Percentiles rank a stretch among this genome's conserved stretches.
Evolutionary conservation across 2,113 vertebrate genomes (phyloP).

Genomic region (Campylomormyrus numenius): DNA sequence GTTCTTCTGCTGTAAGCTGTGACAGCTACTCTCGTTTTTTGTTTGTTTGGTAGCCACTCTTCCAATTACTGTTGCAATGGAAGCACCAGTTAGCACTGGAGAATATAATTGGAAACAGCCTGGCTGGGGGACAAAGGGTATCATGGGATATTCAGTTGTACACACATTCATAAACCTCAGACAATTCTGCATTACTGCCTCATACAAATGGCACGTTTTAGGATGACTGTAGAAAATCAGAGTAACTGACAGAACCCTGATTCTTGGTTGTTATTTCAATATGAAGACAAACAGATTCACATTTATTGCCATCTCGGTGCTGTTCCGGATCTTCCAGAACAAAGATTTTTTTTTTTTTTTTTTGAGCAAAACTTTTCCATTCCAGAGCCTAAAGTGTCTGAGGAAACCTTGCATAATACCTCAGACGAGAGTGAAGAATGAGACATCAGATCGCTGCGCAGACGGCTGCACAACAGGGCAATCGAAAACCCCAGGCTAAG

Average conservation of each 20-base stretch:
- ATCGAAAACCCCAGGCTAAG: background rate
- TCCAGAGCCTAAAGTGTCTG: background rate
- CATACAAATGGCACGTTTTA: background rate
- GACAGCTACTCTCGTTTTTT: background rate
- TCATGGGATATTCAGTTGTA: background rate
- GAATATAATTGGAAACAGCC: background rate
- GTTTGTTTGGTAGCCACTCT: background rate
- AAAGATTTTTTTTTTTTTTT: background rate
- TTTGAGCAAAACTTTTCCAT: background rate
- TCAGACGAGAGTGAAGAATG: background rate
- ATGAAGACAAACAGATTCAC: background rate
- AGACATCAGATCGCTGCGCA: background rate
- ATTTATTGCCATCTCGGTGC: background rate
- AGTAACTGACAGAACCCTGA: background rate
- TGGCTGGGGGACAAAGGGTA: background rate
- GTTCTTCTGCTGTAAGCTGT: background rate
- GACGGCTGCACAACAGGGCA: background rate
- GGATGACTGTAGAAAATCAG: background rate
- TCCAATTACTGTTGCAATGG: background rate
- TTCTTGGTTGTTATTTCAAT: background rate
- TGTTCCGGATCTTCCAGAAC: background rate
- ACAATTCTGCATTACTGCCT: background rate
- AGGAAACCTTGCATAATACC: background rate
- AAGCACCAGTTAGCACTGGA: background rate
- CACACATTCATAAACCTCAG: background rate